These are phyloP conservation scores for Montipora sp. DNA, from an alignment of 64 coral and sea anemone species.

Conservation along the genomic window DNA sequence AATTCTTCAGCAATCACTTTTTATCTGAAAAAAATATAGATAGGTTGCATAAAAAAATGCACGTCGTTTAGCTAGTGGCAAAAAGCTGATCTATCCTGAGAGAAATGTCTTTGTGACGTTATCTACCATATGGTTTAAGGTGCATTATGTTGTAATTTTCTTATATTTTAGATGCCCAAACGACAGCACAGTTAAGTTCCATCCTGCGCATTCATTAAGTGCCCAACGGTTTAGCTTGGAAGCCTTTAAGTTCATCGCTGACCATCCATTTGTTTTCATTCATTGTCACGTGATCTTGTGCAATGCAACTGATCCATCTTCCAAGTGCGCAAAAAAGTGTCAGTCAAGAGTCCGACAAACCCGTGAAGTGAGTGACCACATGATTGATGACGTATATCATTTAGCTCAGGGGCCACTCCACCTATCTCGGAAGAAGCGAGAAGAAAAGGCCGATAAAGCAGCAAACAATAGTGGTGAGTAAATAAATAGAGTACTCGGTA, in stretches of 20 bases:
- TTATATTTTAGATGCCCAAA: constrained; percentile 31
- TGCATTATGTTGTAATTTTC: neutral
- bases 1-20: no score
- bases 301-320: constrained; percentile 31
- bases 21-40: neutral
- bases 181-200: neutral
- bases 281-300: constrained; percentile 58
- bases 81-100: neutral
- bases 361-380: constrained; percentile 16
- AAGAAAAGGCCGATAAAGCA: neutral
- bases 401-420: neutral
- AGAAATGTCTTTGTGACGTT: neutral
- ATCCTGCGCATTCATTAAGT: neutral
- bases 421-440: neutral
- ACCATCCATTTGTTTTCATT: constrained; percentile 31
- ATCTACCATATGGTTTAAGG: neutral
- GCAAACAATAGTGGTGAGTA: neutral
- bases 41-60: neutral
- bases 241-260: constrained; percentile 54
- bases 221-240: constrained; percentile 44
- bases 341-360: neutral
- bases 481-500: no score
- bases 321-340: constrained; percentile 41
- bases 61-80: constrained; percentile 4
- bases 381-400: neutral